phyloP scores from a whole-genome alignment of 2,797 vertebrate species.

The Betta splendens region DNA sequence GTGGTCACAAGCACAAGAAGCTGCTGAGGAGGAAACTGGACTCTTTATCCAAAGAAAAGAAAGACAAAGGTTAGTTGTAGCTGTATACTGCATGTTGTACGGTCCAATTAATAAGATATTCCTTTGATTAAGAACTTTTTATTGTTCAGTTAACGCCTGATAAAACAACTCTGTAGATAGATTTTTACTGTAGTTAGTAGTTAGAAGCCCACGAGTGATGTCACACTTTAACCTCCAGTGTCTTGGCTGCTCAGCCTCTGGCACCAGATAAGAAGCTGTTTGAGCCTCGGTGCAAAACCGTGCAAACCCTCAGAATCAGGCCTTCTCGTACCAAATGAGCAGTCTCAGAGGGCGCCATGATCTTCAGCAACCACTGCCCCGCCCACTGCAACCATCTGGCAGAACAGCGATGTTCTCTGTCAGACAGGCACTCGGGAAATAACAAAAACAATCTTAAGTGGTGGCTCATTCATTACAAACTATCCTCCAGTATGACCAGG shows the following conservation, averaged over 20 bases:
- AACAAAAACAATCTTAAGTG: slow-evolving; percentile 78
- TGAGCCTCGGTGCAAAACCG: slow-evolving; percentile 57
- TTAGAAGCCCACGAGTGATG: slow-evolving; percentile 32
- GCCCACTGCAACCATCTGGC: slow-evolving; percentile 56
- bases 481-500: slow-evolving; percentile 53
- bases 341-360: slow-evolving; percentile 48
- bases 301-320: slow-evolving; percentile 49
- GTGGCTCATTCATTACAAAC: slow-evolving; percentile 67
- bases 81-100: background rate
- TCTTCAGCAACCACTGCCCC: slow-evolving; percentile 41
- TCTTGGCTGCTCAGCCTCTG: slow-evolving; percentile 35
- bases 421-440: slow-evolving; percentile 69
- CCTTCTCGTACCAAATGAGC: slow-evolving; percentile 41
- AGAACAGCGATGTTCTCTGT: slow-evolving; percentile 75
- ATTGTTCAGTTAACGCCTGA: background rate
- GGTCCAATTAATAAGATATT: slow-evolving; percentile 2
- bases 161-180: background rate
- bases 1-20: slow-evolving; percentile 95
- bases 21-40: slow-evolving; percentile 96
- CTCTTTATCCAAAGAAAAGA: slow-evolving; percentile 95
- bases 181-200: slow-evolving; percentile 7
- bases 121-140: slow-evolving; percentile 1
- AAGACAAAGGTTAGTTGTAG: slow-evolving; percentile 88
- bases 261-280: slow-evolving; percentile 54
- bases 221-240: slow-evolving; percentile 48